Base-by-base conservation (phyloP, 2,888 invertebrate species). In the Drosophila suboccidentalis region DNA sequence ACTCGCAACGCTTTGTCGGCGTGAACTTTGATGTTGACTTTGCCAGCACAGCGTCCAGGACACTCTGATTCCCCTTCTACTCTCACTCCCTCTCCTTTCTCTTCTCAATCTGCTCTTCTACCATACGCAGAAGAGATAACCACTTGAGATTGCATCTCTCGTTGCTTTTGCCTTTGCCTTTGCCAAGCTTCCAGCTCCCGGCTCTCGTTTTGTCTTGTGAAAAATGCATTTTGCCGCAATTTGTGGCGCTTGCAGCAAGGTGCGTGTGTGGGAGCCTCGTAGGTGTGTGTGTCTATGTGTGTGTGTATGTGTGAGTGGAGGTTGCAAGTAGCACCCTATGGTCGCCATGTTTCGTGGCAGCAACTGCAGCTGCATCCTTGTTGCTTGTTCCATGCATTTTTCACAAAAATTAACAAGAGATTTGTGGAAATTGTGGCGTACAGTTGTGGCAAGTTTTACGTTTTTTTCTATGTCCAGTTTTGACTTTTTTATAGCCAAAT, bases 1-100 rank as follows among this genome's bases (percentile, higher is more conserved):
- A 90, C 83, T 77, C 71, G 74, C 80, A 77, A 85, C 82, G 89
- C 90, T 90, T 88, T 90, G 90, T 90, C 90, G 89, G 89, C 89
- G 87, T 78, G 78, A 90, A 90, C 90, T 88, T 90, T 89, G 90
- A 89, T 89, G 88, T 90, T 86, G 88, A 82, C 85, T 84, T 71
- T 84, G 80, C 57, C 50, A 38, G 54, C 70, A 54, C 46, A 51
- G 46, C 61, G 71, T 51, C 65, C 60, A 66, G 64, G 80, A 67
- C 64, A 47, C 54, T 41, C 26, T 13, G 46, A 29, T 1, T 22
- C 36, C 36, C 13, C 41, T 17, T 22, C 26, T 5, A 5, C 26
- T 26, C 5, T 4, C 6, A 26, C n/a, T 2, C 43, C 8, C 13
- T 6, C n/a, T 64, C 62, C 46, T 38, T 3, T 11, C 15, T 39